These are phyloP conservation scores for Girardia tigrina DNA, from an alignment of 2,888 invertebrate genomes.

Conservation along the genomic window DNA sequence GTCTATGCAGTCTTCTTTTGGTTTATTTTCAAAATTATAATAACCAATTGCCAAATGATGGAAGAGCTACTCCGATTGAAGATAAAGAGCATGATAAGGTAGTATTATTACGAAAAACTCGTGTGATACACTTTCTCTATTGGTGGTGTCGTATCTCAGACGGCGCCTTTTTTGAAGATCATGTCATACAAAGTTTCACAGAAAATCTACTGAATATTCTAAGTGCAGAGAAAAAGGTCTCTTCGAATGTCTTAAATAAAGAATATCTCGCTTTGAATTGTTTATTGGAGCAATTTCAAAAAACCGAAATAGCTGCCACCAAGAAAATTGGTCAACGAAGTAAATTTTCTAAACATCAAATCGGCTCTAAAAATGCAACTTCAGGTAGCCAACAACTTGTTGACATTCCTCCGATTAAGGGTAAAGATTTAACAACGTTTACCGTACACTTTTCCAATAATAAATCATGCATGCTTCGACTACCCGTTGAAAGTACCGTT, in stretches of 20 bases:
- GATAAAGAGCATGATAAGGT: constrained; percentile 28
- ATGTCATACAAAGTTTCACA: constrained; percentile 60
- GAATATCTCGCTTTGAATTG: constrained; percentile 4
- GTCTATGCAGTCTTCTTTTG: constrained; percentile 61
- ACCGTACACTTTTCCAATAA: background rate
- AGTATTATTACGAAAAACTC: constrained; percentile 55
- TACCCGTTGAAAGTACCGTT: constrained; percentile 62
- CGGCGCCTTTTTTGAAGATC: constrained; percentile 64
- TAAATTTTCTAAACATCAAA: constrained; percentile 24
- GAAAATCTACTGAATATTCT: constrained; percentile 51
- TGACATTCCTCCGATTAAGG: constrained; percentile 3
- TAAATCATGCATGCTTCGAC: constrained; percentile 56
- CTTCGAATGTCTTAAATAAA: background rate
- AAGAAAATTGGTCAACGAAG: background rate
- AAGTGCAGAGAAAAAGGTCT: background rate
- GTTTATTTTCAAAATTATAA: constrained; percentile 56
- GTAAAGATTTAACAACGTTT: background rate
- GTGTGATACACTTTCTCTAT: constrained; percentile 65
- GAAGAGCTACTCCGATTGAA: background rate
- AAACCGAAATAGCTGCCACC: constrained; percentile 25
- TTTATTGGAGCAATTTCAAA: constrained; percentile 24
- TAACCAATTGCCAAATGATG: background rate
- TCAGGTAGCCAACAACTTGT: background rate
- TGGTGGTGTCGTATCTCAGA: constrained; percentile 63
- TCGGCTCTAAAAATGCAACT: constrained; percentile 20